phyloP scores from a whole-genome alignment of 2,888 invertebrate genomes.

The Villa cingulata region DNA sequence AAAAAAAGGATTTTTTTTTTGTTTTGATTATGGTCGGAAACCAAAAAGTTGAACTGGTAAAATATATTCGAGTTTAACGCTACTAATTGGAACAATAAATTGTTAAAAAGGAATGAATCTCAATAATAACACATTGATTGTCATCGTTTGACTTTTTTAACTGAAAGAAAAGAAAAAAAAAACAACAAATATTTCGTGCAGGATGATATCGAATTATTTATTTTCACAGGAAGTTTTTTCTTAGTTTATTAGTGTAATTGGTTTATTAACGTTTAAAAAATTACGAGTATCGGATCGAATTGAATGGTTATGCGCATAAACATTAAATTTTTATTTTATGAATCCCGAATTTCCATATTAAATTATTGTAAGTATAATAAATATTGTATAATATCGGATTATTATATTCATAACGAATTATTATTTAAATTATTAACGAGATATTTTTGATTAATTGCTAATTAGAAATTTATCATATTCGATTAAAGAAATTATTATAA shows the following conservation, averaged over 20 bases:
- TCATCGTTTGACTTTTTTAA: constrained; percentile 5
- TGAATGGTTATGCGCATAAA: too few species aligned
- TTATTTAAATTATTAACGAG: not conserved
- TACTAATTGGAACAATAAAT: constrained; percentile 12
- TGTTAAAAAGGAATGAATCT: constrained; percentile 9
- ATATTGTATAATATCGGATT: too few species aligned
- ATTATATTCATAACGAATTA: too few species aligned
- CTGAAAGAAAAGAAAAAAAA: not conserved
- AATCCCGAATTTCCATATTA: too few species aligned
- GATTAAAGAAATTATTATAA: too few species aligned
- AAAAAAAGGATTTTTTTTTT: not conserved
- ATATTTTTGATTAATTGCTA: not conserved
- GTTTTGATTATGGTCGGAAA: not conserved
- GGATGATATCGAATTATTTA: not conserved
- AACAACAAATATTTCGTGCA: too few species aligned
- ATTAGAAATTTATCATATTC: not conserved
- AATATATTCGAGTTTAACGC: constrained; percentile 12
- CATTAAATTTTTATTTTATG: too few species aligned
- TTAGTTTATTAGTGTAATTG: constrained; percentile 5
- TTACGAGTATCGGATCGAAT: too few species aligned
- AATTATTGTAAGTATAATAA: too few species aligned
- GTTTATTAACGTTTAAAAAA: not conserved
- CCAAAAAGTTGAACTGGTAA: constrained; percentile 5
- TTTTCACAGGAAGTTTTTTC: constrained; percentile 7
- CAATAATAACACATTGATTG: constrained; percentile 12